Evolutionary conservation across 2,113 vertebrate genomes (phyloP).

Genomic region (Sinocyclocheilus anophthalmus): DNA sequence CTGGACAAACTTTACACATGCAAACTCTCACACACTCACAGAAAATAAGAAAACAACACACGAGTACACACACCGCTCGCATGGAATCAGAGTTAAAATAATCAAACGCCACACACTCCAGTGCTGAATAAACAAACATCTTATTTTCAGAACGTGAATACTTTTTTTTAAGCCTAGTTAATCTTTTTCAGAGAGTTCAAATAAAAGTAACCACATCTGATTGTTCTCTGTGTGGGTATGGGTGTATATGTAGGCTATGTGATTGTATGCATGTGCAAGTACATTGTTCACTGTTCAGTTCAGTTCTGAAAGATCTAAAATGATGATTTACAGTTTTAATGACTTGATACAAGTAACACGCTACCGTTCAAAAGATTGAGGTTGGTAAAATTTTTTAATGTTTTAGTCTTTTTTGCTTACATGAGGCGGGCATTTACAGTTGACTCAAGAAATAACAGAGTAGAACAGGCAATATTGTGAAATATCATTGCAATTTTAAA

Average conservation of each 20-base stretch:
- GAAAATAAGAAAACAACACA: not conserved
- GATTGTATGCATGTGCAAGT: not conserved
- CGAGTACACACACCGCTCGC: too few species aligned
- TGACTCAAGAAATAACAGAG: too few species aligned
- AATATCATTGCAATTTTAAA: too few species aligned
- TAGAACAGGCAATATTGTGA: too few species aligned
- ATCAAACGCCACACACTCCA: not conserved
- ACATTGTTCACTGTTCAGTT: not conserved
- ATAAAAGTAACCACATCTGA: not conserved
- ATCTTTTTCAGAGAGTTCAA: not conserved
- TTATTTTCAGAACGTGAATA: not conserved
- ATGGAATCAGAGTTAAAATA: not conserved
- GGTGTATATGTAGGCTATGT: not conserved
- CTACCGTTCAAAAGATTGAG: not conserved
- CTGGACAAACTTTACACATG: not conserved
- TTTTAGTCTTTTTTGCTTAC: too few species aligned
- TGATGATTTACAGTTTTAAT: not conserved
- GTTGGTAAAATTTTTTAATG: too few species aligned
- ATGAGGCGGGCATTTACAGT: too few species aligned
- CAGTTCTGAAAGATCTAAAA: not conserved
- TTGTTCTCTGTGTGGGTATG: not conserved
- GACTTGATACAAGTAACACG: not conserved
- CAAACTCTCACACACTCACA: not conserved
- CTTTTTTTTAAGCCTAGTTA: constrained; percentile 7
- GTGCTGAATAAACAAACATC: constrained; percentile 14